Percentiles rank a stretch among this genome's conserved stretches.
Evolutionary conservation across 2,888 invertebrate species (phyloP).

Genomic region (Cryptocheilus praepositus): DNA sequence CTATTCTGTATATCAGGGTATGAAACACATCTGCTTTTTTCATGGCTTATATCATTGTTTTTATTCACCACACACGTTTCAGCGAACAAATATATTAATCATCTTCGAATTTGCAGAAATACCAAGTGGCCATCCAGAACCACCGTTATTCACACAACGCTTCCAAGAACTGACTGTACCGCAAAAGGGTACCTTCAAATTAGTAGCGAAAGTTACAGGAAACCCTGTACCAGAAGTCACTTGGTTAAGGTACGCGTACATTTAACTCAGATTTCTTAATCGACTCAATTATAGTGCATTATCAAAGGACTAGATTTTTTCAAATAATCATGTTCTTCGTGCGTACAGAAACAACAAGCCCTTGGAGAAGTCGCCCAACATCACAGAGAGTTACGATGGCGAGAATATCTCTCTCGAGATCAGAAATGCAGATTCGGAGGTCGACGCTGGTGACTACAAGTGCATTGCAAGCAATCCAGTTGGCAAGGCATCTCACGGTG

Average conservation of each 20-base stretch:
- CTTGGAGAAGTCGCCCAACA: conserved; percentile 84
- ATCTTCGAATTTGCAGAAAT: conserved; percentile 78
- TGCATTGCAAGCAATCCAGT: conserved; percentile 92
- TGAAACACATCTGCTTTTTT: conserved; percentile 35
- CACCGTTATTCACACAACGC: conserved; percentile 90
- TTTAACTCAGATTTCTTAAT: conserved; percentile 11
- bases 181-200: conserved; percentile 85
- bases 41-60: neutral
- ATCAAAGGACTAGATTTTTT: neutral
- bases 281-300: neutral
- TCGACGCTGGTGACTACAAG: conserved; percentile 94
- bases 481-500: conserved; percentile 93
- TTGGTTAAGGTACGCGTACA: conserved; percentile 81
- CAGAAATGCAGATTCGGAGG: conserved; percentile 87
- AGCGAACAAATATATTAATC: neutral
- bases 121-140: conserved; percentile 85
- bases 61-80: neutral
- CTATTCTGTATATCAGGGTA: conserved; percentile 39
- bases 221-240: conserved; percentile 92
- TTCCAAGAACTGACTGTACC: conserved; percentile 91
- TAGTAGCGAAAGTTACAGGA: conserved; percentile 90
- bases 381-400: conserved; percentile 88
- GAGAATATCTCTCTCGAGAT: conserved; percentile 89
- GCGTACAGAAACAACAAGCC: conserved; percentile 84
- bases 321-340: neutral